Evolutionary conservation across 2,888 invertebrate genomes (phyloP).

Genomic region (Gryllus longicercus): DNA sequence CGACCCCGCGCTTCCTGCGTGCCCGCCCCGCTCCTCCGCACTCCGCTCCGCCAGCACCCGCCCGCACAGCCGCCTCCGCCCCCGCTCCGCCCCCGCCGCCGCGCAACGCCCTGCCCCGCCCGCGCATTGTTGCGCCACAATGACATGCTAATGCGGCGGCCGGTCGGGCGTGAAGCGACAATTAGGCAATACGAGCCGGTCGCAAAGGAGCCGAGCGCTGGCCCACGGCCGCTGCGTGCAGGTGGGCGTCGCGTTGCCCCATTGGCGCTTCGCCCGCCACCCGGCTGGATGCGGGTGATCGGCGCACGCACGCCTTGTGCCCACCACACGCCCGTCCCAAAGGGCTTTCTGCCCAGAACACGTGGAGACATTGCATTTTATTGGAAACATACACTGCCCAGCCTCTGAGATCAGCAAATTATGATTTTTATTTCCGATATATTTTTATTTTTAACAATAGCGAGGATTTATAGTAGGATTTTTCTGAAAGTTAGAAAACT

Average conservation of each 20-base stretch:
- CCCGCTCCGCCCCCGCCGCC: neutral
- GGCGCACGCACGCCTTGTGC: too few species aligned
- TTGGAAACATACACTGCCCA: too few species aligned
- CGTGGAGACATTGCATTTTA: too few species aligned
- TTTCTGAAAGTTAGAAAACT: too few species aligned
- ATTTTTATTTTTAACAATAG: too few species aligned
- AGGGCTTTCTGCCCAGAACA: too few species aligned
- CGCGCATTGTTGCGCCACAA: neutral
- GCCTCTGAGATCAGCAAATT: too few species aligned
- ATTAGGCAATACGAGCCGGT: neutral
- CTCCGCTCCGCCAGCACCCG: neutral
- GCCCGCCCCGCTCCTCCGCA: neutral
- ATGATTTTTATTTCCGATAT: too few species aligned
- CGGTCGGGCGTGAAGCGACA: slow-evolving; percentile 6
- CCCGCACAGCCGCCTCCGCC: neutral
- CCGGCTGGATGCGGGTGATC: too few species aligned
- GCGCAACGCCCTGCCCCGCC: neutral
- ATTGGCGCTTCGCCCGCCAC: too few species aligned
- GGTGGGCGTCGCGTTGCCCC: neutral
- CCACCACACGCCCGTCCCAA: too few species aligned
- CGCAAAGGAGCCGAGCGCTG: neutral
- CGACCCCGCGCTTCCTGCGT: neutral
- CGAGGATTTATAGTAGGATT: too few species aligned
- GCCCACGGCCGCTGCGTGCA: neutral
- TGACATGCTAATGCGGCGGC: neutral